Percentiles rank a stretch among this genome's conserved stretches.
phyloP scores from a whole-genome alignment of 2,113 vertebrate genomes.

The Gila orcuttii region DNA sequence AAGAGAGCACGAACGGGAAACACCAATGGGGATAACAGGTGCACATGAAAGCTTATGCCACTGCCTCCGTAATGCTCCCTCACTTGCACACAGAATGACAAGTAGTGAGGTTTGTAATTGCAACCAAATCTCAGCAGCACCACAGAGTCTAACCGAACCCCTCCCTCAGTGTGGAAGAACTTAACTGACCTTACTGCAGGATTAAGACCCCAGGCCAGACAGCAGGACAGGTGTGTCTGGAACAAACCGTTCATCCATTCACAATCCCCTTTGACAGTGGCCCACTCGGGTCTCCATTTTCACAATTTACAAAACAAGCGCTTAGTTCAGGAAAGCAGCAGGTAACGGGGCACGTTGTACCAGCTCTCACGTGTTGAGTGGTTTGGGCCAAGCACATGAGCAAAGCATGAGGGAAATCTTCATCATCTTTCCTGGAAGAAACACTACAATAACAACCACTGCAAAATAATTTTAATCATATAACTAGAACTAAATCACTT shows the following conservation, averaged over 20 bases:
- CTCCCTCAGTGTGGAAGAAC: conserved; percentile 42
- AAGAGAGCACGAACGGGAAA: conserved; percentile 38
- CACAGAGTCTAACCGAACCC: neutral
- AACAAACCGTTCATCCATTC: conserved; percentile 76
- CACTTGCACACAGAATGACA: neutral
- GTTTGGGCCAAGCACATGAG: conserved; percentile 20
- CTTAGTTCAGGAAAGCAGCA: conserved; percentile 48
- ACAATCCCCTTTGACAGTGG: conserved; percentile 72
- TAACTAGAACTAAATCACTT: neutral
- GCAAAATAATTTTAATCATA: neutral
- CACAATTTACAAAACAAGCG: conserved; percentile 72
- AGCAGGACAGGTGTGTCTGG: conserved; percentile 65
- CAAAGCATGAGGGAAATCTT: conserved; percentile 22
- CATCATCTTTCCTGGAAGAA: neutral
- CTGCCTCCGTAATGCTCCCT: neutral
- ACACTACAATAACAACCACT: neutral
- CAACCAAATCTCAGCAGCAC: conserved; percentile 32
- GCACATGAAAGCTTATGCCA: neutral
- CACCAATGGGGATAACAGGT: conserved; percentile 44
- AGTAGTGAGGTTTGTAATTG: neutral
- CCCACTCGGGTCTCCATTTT: conserved; percentile 36
- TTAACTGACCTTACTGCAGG: conserved; percentile 42
- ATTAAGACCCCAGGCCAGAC: conserved; percentile 50
- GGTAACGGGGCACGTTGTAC: conserved; percentile 24
- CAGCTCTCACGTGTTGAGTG: conserved; percentile 48